A percentile compares a stretch with the other conserved stretches of the same genome.
Evolutionary conservation across 2,113 vertebrate species (phyloP).

Genomic region (Symphodus melops): DNA sequence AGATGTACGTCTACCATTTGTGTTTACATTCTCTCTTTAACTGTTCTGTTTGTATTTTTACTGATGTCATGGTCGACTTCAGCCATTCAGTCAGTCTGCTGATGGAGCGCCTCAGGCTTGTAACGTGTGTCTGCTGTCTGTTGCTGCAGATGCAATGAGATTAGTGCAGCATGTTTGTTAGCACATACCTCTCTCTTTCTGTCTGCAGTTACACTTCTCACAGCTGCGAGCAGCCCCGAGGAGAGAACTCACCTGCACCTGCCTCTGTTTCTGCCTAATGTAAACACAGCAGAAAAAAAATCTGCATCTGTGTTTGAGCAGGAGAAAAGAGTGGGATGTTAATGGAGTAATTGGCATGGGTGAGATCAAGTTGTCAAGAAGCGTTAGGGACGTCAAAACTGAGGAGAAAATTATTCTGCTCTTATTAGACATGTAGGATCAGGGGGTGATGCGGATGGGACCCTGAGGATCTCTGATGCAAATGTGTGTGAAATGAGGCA

Average conservation of each 20-base stretch:
- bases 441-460: background rate
- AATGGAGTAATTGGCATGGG: conserved; percentile 29
- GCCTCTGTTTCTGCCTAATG: conserved; percentile 64
- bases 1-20: background rate
- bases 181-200: conserved; percentile 43
- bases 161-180: conserved; percentile 47
- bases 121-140: conserved; percentile 65
- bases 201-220: conserved; percentile 56
- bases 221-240: conserved; percentile 51
- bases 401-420: background rate
- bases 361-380: conserved; percentile 39
- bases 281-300: conserved; percentile 56
- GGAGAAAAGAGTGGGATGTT: background rate
- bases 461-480: conserved; percentile 37
- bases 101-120: conserved; percentile 44
- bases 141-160: conserved; percentile 62
- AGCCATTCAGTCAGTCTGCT: background rate
- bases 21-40: background rate
- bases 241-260: conserved; percentile 71
- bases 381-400: background rate
- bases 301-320: conserved; percentile 4
- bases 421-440: conserved; percentile 12
- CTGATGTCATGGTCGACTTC: conserved; percentile 1
- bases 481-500: conserved; percentile 44
- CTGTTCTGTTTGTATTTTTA: background rate